Base-by-base conservation (phyloP, 2,888 invertebrate species). In the Mycalesis mineus region DNA sequence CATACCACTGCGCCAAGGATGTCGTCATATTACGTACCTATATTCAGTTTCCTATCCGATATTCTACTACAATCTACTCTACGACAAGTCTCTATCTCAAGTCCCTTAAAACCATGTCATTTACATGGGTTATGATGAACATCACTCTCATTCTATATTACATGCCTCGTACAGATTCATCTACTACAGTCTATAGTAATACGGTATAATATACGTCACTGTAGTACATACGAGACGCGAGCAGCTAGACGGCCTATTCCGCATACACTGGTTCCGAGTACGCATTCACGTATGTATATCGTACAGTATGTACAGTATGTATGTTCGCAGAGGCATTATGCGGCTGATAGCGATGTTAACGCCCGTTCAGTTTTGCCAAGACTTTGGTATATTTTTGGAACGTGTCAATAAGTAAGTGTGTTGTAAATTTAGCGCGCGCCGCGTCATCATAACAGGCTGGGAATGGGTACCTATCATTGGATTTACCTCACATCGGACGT, bases 341-440 rank as follows among this genome's bases (percentile, higher is more conserved):
- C 80, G 82, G 78, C 80, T 82, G 86, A 88, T 88, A 85, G 82
- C 83, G 78, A 80, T 88, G 88, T 88, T 88, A 89, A 88, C 84
- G 88, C 81, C 88, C 88, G 86, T 87, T 83, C 83, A 77, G 88
- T 86, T 88, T 88, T 87, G 88, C 88, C 88, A 88, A 88, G 87
- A 84, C 71, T 77, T 73, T 65, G 73, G 77, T 79, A 77, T 88
- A 88, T 89, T 89, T 88, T 88, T 84, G 87, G 88, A 87, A 81
- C 88, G 84, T 87, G 88, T 88, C 89, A 88, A 89, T 88, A 89
- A 87, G 82, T 88, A 86, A 88, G 88, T 87, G 85, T 84, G 81
- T 77, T 78, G 84, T 88, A 88, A 84, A 84, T 86, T 84, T 88
- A 88, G 88, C 74, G 65, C 78, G 1, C 33, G 82, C 82, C 84